These are phyloP conservation scores for Zygaena filipendulae DNA, from an alignment of 2,888 invertebrate species.

Conservation along the genomic window DNA sequence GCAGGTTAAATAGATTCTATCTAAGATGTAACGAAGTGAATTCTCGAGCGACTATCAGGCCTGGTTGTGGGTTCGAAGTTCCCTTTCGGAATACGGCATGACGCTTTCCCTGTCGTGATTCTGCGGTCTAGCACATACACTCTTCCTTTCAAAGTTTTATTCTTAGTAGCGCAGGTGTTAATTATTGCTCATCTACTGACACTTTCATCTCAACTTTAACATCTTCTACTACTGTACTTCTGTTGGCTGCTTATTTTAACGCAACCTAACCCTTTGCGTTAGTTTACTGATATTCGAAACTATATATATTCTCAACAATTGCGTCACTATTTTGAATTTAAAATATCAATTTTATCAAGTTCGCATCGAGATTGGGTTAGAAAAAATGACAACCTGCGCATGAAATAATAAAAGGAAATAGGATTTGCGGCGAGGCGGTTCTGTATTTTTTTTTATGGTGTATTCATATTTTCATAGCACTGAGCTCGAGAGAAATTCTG, in stretches of 20 bases:
- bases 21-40: slow-evolving; percentile 35
- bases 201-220: too few species aligned
- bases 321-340: too few species aligned
- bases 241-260: too few species aligned
- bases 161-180: slow-evolving; percentile 21
- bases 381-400: slow-evolving; percentile 56
- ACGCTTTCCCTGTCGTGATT: slow-evolving; percentile 58
- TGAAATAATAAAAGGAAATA: slow-evolving; percentile 65
- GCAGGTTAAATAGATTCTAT: slow-evolving; percentile 46
- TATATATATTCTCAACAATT: too few species aligned
- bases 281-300: too few species aligned
- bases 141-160: slow-evolving; percentile 60
- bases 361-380: slow-evolving; percentile 57
- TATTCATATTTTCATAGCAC: too few species aligned
- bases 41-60: slow-evolving; percentile 32
- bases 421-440: slow-evolving; percentile 61
- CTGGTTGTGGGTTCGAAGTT: slow-evolving; percentile 49
- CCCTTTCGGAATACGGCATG: slow-evolving; percentile 57
- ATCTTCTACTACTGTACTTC: too few species aligned
- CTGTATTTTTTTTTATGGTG: slow-evolving; percentile 59
- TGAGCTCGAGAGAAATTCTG: slow-evolving; percentile 50
- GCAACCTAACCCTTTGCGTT: too few species aligned
- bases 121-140: slow-evolving; percentile 52
- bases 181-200: too few species aligned
- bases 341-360: slow-evolving; percentile 64